Percentiles rank a stretch among this genome's conserved stretches.
These are phyloP conservation scores for Pseudoips prasinana DNA, from an alignment of 2,888 invertebrate species.

Conservation along the genomic window DNA sequence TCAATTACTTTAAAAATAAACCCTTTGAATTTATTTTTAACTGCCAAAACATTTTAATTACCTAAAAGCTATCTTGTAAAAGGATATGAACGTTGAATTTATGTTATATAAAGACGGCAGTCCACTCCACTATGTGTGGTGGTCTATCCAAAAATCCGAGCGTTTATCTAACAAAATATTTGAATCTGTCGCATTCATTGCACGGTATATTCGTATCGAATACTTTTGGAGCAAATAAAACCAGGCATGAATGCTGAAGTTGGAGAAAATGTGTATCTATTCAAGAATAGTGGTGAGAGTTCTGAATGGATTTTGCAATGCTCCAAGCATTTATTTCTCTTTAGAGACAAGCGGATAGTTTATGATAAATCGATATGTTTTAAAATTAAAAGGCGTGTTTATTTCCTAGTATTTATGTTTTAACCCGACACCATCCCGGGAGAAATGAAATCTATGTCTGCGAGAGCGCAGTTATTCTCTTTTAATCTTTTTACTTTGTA, in stretches of 20 bases:
- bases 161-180: background rate
- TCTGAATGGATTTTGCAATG: conserved; percentile 15
- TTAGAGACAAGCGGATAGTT: conserved; percentile 17
- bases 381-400: conserved; percentile 21
- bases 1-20: no score
- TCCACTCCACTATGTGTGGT: conserved; percentile 7
- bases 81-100: conserved; percentile 38
- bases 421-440: conserved; percentile 4
- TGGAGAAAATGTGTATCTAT: background rate
- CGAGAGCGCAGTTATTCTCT: background rate
- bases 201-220: conserved; percentile 4
- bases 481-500: background rate
- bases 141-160: conserved; percentile 3
- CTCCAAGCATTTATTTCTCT: conserved; percentile 14
- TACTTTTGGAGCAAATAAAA: conserved; percentile 9
- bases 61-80: conserved; percentile 52
- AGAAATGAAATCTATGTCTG: conserved; percentile 15
- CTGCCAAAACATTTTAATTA: conserved; percentile 47
- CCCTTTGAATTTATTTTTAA: conserved; percentile 9
- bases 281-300: conserved; percentile 1
- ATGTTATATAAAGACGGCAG: conserved; percentile 31
- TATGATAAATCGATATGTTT: conserved; percentile 24
- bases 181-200: conserved; percentile 18
- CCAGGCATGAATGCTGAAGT: conserved; percentile 16
- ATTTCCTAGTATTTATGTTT: conserved; percentile 10